Base-by-base conservation (phyloP, 2,888 invertebrate genomes). In the Nebria brevicollis region DNA sequence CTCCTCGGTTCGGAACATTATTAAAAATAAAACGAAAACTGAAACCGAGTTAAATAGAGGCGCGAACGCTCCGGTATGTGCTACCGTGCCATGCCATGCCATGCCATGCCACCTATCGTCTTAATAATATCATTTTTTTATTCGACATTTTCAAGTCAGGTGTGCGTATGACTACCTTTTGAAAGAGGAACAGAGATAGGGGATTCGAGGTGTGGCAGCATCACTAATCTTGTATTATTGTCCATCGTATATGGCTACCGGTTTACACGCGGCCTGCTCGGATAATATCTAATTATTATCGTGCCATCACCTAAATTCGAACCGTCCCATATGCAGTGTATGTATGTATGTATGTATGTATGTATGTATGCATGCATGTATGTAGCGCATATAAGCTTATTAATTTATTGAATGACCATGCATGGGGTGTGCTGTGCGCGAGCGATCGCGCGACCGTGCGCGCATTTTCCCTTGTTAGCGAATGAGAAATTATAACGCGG, bases 61-160 rank as follows among this genome's bases (percentile, higher is more conserved):
- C 77, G 77, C 43, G 77, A 77, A 84, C 84, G 84, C 84, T 68
- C 72, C 77, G 84, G 84, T 83, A 85, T 85, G 84, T 82, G 85
- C 85, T 85, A 84, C 84, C 82, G 85, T 85, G 82, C 34, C 34
- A 34, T 34, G 34, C 83, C 83, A 84, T 20, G 20, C 84, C 82
- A 84, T 85, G 82, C 34, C 34, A 34, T 34, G 34, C 83, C 83
- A 84, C 83, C 84, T 84, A 84, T 84, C 83, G 83, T 84, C 83
- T 84, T 84, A 85, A 84, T 84, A 84, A 85, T 83, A 82, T 79
- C 82, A 83, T 83, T 84, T 84, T 84, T 84, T 83, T 82, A 82
- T 83, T 83, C 82, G 83, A 83, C 82, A 84, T 84, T 84, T 79
- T 74, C 66, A 54, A 54, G 79, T 79, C 79, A 79, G 79, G 74